Base-by-base conservation (phyloP, 2,797 vertebrate species). In the Dipus sagitta region DNA sequence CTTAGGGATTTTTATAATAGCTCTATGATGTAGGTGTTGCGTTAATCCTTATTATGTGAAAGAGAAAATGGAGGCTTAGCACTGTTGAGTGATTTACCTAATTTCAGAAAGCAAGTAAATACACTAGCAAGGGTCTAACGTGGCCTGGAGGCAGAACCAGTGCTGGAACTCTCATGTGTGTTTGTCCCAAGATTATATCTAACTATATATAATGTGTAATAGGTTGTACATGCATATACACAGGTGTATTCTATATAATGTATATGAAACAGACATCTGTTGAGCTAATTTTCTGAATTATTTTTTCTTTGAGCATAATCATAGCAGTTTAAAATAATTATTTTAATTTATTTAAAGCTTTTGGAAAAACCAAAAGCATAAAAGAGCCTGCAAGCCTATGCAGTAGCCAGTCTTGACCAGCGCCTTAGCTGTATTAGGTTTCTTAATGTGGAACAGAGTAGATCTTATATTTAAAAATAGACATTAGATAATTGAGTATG, bases 401-500 rank as follows among this genome's bases (percentile, higher is more conserved):
- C 71, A 62, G 60, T 64, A 79, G 79, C 52, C 83, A 92, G 80
- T 89, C 54, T 54, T 84, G 38, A 86, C 52, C 21, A 88, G 52
- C 30, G 72, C 23, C 54, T 92, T 81, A 76, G 72, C 80, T 91
- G 23, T 96, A 85, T 96, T 95, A 94, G 70, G 65, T 96, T 96
- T 94, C 93, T 86, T 88, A 30, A 68, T 86, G 58, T 93, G 88
- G 82, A 78, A 78, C 28, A 86, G 71, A 70, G 42, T 68, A 87
- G 71, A 47, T 52, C 82, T 95, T 71, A 47, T 2, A 21, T 92
- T 95, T 97, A 96, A 96, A 97, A 97, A 97, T 97, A 96, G 93
- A 72, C 60, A 32, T 94, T 94, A 90, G 65, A 76, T 92, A 95
- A 88, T 83, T 76, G 80, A 62, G 15, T 81, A 80, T 64, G 52